Evolutionary conservation across 2,113 vertebrate species (phyloP), one percentile per base, ranked within the genome.

Genomic region (Plecturocebus donacophilus): DNA sequence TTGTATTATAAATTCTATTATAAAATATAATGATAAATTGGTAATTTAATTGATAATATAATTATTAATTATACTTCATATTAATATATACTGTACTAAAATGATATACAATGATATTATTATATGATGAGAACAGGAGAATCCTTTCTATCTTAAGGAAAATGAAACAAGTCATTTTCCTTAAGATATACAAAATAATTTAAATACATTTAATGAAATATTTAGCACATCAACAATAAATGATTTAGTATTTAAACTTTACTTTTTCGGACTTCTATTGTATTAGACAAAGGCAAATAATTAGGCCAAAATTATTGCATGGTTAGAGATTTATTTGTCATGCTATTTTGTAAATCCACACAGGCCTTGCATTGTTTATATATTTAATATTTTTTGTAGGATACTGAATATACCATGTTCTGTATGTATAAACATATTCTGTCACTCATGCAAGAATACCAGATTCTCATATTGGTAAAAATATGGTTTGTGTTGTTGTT

Each of bases 81-180:
- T 71, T 71, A n/a, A n/a, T 45, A 58, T 61, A 19, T 25, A 45
- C 8, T 61, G 27, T 64, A 58, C 73, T 79, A 54, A 27, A 47
- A 54, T 77, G 58, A 79, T 77, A 71, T 30, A 61, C 42, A 10
- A 38, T 85, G 88, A 76, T 38, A 90, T 70, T 30, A 32, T 80
- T 61, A 87, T 45, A 90, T 94, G 17, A 82, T 70, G 6, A 64
- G 12, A 87, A 71, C 47, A 47, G 17, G 4, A 54, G 20, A 81
- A 88, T 66, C 25, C 11, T 89, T 76, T 25, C 16, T 42, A 76
- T 90, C 25, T 45, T n/a, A n/a, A n/a, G n/a, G n/a, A 61, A 89
- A 94, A 66, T 77, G 14, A 95, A 94, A 66, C 6, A 95, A 95
- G 64, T 27, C 19, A 61, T 82, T 94, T 91, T 68, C n/a, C 30